Percentiles rank a stretch among this genome's conserved stretches.
These are phyloP conservation scores for Anodontia alba DNA, from an alignment of 2,888 invertebrate genomes.

Conservation along the genomic window DNA sequence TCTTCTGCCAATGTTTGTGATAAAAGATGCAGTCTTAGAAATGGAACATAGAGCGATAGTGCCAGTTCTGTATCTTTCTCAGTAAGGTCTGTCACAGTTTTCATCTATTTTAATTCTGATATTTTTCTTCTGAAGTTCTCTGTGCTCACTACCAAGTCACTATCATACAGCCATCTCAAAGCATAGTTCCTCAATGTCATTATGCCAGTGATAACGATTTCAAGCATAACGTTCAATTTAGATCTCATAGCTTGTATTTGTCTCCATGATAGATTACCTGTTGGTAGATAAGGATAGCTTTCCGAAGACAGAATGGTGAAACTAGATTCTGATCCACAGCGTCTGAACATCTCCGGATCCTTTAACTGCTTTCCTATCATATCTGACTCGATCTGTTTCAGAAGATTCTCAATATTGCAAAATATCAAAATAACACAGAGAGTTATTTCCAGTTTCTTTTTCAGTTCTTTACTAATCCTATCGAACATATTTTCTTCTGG, in stretches of 20 bases:
- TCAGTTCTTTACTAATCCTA: background rate
- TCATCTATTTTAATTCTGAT: background rate
- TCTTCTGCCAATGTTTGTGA: background rate
- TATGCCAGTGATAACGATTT: background rate
- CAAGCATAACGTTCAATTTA: background rate
- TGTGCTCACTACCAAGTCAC: background rate
- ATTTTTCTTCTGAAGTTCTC: background rate
- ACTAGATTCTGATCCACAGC: too few species aligned
- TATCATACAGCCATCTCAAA: too few species aligned
- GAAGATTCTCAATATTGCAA: background rate
- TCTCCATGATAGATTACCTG: background rate
- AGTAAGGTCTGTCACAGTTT: background rate
- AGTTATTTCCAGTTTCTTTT: background rate
- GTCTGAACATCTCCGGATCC: background rate
- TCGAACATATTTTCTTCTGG: conserved; percentile 32
- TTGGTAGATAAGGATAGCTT: background rate
- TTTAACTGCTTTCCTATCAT: background rate
- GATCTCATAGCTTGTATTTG: background rate
- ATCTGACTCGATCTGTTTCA: background rate
- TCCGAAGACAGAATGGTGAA: background rate
- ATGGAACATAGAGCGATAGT: background rate
- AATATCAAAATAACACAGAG: background rate
- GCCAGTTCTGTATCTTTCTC: background rate
- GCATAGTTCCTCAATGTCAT: background rate
- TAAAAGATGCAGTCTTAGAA: background rate